Evolutionary conservation across 2,797 vertebrate species (phyloP).

Genomic region (Sebastes umbrosus): DNA sequence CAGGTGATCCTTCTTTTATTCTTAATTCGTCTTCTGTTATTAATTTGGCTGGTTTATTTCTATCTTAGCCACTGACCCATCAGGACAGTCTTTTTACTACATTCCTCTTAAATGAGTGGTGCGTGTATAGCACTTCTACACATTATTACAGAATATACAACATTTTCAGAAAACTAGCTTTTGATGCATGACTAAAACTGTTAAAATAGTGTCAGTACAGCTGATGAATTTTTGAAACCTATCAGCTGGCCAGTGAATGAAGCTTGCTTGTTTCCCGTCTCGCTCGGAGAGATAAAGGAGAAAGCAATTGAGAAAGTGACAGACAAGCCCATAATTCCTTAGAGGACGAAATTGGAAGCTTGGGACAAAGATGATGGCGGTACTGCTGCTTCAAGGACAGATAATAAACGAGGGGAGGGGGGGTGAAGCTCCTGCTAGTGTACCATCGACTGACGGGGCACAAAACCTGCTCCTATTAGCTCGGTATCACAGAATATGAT

Average conservation of each 20-base stretch:
- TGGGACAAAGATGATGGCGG: conserved; percentile 33
- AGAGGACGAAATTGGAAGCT: conserved; percentile 37
- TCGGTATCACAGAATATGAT: conserved; percentile 53
- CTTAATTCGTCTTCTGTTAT: too few relatives aligned
- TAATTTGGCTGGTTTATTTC: not conserved
- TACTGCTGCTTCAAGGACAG: conserved; percentile 51
- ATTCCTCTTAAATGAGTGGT: not conserved
- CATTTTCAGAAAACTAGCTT: not conserved
- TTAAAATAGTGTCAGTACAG: not conserved
- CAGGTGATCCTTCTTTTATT: not conserved
- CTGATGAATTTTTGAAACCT: not conserved
- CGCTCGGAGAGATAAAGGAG: not conserved
- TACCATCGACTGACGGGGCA: conserved; percentile 75
- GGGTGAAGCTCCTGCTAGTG: conserved; percentile 24
- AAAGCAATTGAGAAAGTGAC: conserved; percentile 20
- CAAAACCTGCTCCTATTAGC: conserved; percentile 41
- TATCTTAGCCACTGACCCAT: not conserved
- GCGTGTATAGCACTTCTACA: not conserved
- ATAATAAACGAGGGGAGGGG: not conserved
- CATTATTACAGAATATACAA: not conserved
- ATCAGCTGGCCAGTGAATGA: not conserved
- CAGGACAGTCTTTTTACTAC: not conserved
- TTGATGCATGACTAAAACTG: not conserved
- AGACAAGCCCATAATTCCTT: conserved; percentile 21
- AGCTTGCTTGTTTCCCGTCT: not conserved